phyloP scores from a whole-genome alignment of 2,888 invertebrate species.

The Morpho achilles region DNA sequence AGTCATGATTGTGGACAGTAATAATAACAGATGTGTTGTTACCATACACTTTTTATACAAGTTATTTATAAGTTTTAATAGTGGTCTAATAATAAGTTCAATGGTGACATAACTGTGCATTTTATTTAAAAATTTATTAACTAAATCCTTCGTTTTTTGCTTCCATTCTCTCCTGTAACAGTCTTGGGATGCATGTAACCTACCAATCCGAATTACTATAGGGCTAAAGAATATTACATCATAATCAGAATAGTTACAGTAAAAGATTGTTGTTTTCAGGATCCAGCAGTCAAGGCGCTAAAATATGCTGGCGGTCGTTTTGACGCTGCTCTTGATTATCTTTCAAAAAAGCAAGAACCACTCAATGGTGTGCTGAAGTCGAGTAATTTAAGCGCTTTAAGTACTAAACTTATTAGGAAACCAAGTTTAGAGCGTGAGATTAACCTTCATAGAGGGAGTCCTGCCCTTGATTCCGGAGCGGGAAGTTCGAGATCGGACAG shows the following conservation, averaged over 20 bases:
- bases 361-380: conserved; percentile 75
- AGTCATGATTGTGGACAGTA: too few relatives aligned
- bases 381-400: conserved; percentile 78
- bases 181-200: too few relatives aligned
- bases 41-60: too few relatives aligned
- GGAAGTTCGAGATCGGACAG: conserved; percentile 94
- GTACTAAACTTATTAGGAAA: conserved; percentile 89
- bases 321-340: conserved; percentile 84
- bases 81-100: too few relatives aligned
- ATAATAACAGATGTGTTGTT: too few relatives aligned
- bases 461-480: conserved; percentile 92
- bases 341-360: conserved; percentile 81
- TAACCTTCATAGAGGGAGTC: conserved; percentile 87
- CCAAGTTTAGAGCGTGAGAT: conserved; percentile 93
- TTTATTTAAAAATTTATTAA: too few relatives aligned
- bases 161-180: too few relatives aligned
- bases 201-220: too few relatives aligned
- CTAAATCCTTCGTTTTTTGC: too few relatives aligned
- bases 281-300: conserved; percentile 83
- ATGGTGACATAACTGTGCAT: too few relatives aligned
- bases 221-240: too few relatives aligned
- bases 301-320: conserved; percentile 84
- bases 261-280: conserved; percentile 67
- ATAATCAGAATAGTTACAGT: not conserved
- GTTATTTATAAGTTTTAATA: too few relatives aligned